phyloP scores from a whole-genome alignment of 2,113 vertebrate genomes.

The Heloderma charlesbogerti region DNA sequence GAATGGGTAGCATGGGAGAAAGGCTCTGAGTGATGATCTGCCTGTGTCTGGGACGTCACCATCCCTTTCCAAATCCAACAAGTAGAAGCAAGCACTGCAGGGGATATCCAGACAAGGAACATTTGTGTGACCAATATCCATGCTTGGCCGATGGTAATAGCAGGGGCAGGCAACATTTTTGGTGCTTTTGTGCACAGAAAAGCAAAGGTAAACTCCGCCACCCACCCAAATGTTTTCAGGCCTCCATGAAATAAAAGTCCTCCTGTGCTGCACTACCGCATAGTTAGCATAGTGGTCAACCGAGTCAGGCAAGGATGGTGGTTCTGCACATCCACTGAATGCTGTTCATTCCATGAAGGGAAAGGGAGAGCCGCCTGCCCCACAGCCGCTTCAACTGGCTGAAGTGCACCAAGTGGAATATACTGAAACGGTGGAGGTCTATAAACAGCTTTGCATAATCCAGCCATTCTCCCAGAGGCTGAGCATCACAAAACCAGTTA shows the following conservation, averaged over 20 bases:
- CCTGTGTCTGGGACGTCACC: too few species aligned
- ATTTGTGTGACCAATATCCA: too few species aligned
- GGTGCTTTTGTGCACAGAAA: background rate
- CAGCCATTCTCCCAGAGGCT: background rate
- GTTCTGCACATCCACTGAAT: background rate
- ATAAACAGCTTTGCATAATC: conserved; percentile 5
- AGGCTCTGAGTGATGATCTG: too few species aligned
- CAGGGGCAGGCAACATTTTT: background rate
- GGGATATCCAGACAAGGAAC: too few species aligned
- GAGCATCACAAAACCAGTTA: conserved; percentile 2
- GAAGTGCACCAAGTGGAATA: background rate
- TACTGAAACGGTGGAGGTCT: background rate
- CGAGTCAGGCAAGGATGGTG: background rate
- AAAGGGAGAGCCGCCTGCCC: background rate
- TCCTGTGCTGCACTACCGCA: accelerated
- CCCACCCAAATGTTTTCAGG: background rate
- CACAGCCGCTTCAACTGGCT: background rate
- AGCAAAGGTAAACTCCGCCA: background rate
- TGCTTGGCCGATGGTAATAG: too few species aligned
- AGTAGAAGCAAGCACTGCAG: too few species aligned
- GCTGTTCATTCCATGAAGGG: background rate
- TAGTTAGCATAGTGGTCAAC: too few species aligned
- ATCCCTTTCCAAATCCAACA: too few species aligned
- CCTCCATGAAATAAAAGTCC: background rate
- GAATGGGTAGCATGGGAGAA: too few species aligned